Evolutionary conservation across 2,113 vertebrate species (phyloP), one percentile per base, ranked within the genome.

Genomic region (Martes martes): DNA sequence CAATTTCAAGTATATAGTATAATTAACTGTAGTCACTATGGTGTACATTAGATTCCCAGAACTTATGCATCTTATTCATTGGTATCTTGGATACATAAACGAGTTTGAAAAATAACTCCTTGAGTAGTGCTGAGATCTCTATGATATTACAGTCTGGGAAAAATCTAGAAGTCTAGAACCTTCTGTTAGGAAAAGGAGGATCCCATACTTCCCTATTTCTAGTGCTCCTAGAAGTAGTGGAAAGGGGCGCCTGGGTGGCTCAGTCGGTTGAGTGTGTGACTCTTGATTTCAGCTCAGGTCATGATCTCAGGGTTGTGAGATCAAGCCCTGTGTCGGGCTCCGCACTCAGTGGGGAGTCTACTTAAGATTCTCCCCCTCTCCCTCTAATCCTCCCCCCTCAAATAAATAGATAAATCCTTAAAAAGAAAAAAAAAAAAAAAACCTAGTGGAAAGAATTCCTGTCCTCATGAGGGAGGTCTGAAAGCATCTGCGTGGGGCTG

Each of bases 61-160:
- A 36, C 39, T 83, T 45, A 33, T 8, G 36, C 26, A 19, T 11
- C 55, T 63, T 92, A 67, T 10, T 10, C 11, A 31, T 69, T 59
- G 11, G 55, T 42, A 73, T 94, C 63, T 93, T 95, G 42, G 90
- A 33, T 47, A 69, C 5, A 76, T 42, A 74, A 96, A 91, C 14
- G 11, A n/a, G 14, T 78, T 94, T 42, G 52, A 73, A 95, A 95
- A 89, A 74, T 83, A 92, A 94, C n/a, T 95, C 61, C 52, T 42
- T 80, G 89, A 73, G 18, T 39, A 57, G 18, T 67, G 33, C 59
- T 92, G 52, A 93, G 39, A 96, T 92, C 73, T 95, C 24, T 81
- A 24, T 65, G n/a, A 74, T 47, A 71, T 10, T 96, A 21, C 2
- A 86, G 11, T 88, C 31, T 95, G 21, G 71, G 85, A 65, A 50